Evolutionary conservation across 2,113 vertebrate species (phyloP), one percentile per base, ranked within the genome.

Genomic region (Camelus bactrianus): DNA sequence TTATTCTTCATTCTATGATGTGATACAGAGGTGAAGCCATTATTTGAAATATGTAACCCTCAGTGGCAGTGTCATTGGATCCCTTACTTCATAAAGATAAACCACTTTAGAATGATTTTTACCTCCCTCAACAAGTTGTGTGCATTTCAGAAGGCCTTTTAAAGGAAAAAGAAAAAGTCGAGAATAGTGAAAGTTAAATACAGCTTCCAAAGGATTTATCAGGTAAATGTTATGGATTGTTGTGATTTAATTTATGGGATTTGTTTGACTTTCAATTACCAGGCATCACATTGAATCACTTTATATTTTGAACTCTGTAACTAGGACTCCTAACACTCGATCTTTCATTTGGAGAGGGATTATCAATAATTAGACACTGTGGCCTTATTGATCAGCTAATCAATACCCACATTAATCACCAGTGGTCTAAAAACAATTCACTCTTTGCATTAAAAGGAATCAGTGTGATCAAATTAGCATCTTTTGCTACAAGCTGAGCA

Each of bases 231-330:
- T 99, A 98, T 99, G 97, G 99, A 99, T 99, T 95, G 97, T 97
- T 98, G 97, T 98, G 98, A 99, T 99, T 98, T 99, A 99, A 99
- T 99, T 99, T 98, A 98, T 98, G 98, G 97, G 98, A 98, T 98
- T 98, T 98, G 98, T 99, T 99, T 99, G 98, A 99, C 98, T 99
- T 99, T 98, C 98, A 99, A 99, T 99, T 98, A 99, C 98, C 60
- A 46, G 95, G 98, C 97, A 98, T 99, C 98, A 98, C 98, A 98
- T 97, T 98, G 98, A 98, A 98, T 99, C 98, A 99, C 98, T 98
- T 98, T 98, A 93, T 98, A 97, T 98, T 98, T 98, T 97, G 97
- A 98, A 98, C 98, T 98, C 97, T 98, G 98, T 98, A 98, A 98
- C 97, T 98, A 95, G 97, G 97, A 98, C 97, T 99, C 92, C 98